These are phyloP conservation scores for Mormyrops boulengeri DNA, from an alignment of 2,797 vertebrate genomes.

Conservation along the genomic window DNA sequence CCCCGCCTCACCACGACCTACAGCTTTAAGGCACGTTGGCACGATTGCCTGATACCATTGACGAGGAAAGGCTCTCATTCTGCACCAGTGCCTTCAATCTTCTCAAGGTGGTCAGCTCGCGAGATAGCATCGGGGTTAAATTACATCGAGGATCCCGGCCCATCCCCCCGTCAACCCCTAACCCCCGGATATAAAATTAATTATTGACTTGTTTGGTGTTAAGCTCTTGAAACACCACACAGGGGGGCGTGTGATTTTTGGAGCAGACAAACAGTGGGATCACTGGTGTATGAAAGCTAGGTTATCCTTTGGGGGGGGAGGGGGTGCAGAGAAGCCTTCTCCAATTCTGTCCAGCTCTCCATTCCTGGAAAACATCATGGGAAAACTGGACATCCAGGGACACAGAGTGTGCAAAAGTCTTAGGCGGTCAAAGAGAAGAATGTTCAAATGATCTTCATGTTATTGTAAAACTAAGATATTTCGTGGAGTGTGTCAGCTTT, in stretches of 20 bases:
- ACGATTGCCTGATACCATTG: constrained; percentile 34
- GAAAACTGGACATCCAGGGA: background rate
- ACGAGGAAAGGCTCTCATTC: constrained; percentile 53
- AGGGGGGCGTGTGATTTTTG: constrained; percentile 36
- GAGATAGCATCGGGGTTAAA: constrained; percentile 54
- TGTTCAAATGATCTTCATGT: background rate
- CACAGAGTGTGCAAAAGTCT: background rate
- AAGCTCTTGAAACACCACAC: constrained; percentile 2
- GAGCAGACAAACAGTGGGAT: constrained; percentile 42
- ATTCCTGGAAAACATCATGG: background rate
- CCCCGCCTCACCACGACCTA: background rate
- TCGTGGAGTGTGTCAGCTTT: background rate
- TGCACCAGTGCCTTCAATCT: constrained; percentile 72
- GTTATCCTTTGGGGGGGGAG: background rate
- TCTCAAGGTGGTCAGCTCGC: constrained; percentile 64
- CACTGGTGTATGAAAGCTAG: constrained; percentile 35
- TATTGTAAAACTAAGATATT: background rate
- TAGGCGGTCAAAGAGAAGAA: background rate
- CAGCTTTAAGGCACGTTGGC: background rate
- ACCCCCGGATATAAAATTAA: constrained; percentile 43
- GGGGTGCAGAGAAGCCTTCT: background rate
- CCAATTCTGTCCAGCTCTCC: background rate
- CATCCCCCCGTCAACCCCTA: constrained; percentile 26
- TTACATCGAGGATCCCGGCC: constrained; percentile 39
- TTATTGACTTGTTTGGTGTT: constrained; percentile 42